Percentiles rank a stretch among this genome's conserved stretches.
Evolutionary conservation across 2,888 invertebrate genomes (phyloP).

Genomic region (Tachina lurida): DNA sequence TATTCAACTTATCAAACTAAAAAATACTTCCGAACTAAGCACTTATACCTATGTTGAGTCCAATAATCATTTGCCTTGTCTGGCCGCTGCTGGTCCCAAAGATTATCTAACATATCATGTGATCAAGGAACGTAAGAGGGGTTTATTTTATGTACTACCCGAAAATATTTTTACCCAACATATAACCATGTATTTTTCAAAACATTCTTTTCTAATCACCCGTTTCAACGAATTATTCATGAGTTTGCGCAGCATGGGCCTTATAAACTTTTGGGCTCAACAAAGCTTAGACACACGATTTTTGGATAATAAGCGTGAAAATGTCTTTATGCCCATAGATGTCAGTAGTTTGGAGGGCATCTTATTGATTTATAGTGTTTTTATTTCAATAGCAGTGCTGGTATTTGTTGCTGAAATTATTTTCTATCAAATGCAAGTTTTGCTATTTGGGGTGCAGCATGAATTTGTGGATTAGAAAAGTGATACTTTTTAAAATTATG

Average conservation of each 20-base stretch:
- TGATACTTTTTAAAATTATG: neutral
- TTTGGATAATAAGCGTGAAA: slow-evolving; percentile 1
- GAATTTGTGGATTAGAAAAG: neutral
- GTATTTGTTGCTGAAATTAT: slow-evolving; percentile 56
- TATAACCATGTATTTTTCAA: slow-evolving; percentile 74
- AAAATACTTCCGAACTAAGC: slow-evolving; percentile 65
- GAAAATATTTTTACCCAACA: slow-evolving; percentile 73
- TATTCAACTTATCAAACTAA: slow-evolving; percentile 60
- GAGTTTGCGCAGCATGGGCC: slow-evolving; percentile 70
- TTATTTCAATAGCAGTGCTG: slow-evolving; percentile 16
- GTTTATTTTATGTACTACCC: slow-evolving; percentile 69
- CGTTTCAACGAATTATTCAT: slow-evolving; percentile 72
- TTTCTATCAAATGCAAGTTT: slow-evolving; percentile 2
- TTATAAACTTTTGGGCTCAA: slow-evolving; percentile 73
- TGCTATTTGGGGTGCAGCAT: neutral
- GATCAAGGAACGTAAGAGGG: slow-evolving; percentile 53
- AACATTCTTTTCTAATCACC: slow-evolving; percentile 73
- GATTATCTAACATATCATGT: slow-evolving; percentile 73
- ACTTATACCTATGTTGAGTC: slow-evolving; percentile 61
- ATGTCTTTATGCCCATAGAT: slow-evolving; percentile 12
- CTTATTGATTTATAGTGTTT: slow-evolving; percentile 49
- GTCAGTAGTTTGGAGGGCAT: slow-evolving; percentile 60
- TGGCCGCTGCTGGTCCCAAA: slow-evolving; percentile 59
- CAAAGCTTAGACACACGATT: slow-evolving; percentile 60
- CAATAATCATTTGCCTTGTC: slow-evolving; percentile 3